Base-by-base conservation (phyloP, 2,797 vertebrate genomes). In the Cynopterus sphinx region DNA sequence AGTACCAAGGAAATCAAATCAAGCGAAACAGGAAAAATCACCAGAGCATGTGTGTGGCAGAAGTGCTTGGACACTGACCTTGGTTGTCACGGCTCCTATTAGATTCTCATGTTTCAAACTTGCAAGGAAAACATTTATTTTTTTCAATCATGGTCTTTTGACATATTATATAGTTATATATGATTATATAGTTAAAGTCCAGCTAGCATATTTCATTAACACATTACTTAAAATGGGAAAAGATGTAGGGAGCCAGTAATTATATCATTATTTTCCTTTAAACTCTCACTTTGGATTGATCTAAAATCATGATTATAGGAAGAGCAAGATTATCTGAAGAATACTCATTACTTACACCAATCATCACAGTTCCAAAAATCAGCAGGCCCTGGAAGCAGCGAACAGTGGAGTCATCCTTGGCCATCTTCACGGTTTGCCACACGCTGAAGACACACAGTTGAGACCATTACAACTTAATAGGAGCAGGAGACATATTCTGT, bases 331-430 rank as follows among this genome's bases (percentile, higher is more conserved):
- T 89, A 87, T 9, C 92, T 84, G 51, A 97, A 97, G 90, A 68
- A 82, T 83, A 41, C 13, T 81, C 16, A 91, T 93, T 87, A 98
- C 99, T 98, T 98, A 99, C 99, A 97, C 98, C 98, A 88, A 98
- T 95, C 78, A 99, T 63, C 74, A 98, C 98, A 96, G 98, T 98
- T 78, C 99, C 99, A 86, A 99, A 96, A 94, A 99, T 98, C 89
- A 99, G 97, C 5, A 99, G 91, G 57, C 97, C 98, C 95, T 99
- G 99, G 94, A 99, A 98, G 75, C 98, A 98, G 28, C 46, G 98
- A 13, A 98, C 43, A 4, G 98, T 96, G 6, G 96, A 96, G 53
- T 98, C 96, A 0, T 97, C 98, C 98, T 98, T 98, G 39, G 98
- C 96, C 98, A 99, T 98, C 95, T 97, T 98, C 59, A 96, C 73